These are phyloP conservation scores for Pheosia tremula DNA, from an alignment of 2,888 invertebrate species.

Conservation along the genomic window DNA sequence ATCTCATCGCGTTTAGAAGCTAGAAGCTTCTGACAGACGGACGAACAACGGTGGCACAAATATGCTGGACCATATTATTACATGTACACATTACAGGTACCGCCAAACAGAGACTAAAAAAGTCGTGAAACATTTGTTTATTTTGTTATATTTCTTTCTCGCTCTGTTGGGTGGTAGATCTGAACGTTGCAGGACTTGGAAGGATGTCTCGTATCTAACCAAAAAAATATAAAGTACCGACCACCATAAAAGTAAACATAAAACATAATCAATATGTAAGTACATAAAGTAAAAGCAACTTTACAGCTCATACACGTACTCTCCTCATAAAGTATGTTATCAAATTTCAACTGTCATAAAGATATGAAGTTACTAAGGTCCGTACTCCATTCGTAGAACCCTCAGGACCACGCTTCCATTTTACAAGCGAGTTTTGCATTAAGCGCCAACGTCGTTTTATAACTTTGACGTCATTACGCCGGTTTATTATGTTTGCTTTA, in stretches of 20 bases:
- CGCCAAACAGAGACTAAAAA: too few species aligned
- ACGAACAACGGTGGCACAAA: too few species aligned
- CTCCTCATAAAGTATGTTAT: constrained; percentile 23
- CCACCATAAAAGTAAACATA: constrained; percentile 6
- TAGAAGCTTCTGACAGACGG: too few species aligned
- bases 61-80: too few species aligned
- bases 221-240: not conserved
- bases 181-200: too few species aligned
- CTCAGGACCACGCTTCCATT: constrained; percentile 10
- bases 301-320: constrained; percentile 18
- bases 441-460: constrained; percentile 18
- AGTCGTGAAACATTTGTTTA: too few species aligned
- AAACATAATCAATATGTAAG: constrained; percentile 8
- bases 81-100: too few species aligned
- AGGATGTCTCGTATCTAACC: not conserved
- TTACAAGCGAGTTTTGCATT: constrained; percentile 25
- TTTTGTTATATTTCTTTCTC: too few species aligned
- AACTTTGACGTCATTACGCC: constrained; percentile 8
- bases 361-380: constrained; percentile 27
- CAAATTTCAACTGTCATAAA: constrained; percentile 45
- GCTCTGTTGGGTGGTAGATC: too few species aligned
- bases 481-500: not conserved
- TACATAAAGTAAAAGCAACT: constrained; percentile 2
- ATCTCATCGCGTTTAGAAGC: too few species aligned
- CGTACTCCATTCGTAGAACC: not conserved